Conservation (phyloP, 2,888 invertebrate genomes). For the Conus canariensis region DNA sequence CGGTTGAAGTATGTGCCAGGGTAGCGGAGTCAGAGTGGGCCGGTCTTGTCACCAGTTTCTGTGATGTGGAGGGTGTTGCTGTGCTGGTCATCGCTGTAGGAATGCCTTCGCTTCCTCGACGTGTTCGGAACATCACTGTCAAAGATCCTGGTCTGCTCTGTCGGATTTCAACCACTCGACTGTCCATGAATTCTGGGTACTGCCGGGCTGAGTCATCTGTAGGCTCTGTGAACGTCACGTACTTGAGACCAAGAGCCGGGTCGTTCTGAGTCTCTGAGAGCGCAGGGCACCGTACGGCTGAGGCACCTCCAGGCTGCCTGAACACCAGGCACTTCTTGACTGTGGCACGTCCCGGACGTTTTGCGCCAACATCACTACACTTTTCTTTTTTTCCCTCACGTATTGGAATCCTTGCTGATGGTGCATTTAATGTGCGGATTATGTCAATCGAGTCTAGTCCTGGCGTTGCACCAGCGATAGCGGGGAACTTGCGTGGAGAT, state of each 20-base stretch:
- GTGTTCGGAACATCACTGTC: neutral
- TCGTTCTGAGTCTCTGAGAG: neutral
- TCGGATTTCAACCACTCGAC: constrained; percentile 18
- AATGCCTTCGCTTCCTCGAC: too few species aligned
- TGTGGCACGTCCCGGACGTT: neutral
- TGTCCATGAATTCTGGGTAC: neutral
- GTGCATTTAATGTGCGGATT: neutral
- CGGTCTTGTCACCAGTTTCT: neutral
- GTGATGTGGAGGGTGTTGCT: neutral
- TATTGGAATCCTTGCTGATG: neutral
- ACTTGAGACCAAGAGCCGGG: neutral
- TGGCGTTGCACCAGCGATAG: neutral
- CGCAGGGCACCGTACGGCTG: neutral
- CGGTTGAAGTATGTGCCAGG: neutral
- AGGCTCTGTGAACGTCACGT: neutral
- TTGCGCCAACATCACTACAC: neutral
- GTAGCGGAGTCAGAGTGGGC: too few species aligned
- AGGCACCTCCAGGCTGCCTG: neutral
- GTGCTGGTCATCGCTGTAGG: neutral
- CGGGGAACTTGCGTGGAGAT: neutral
- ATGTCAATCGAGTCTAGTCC: neutral
- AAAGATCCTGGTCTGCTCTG: neutral
- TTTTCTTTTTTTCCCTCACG: neutral
- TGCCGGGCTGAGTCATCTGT: neutral
- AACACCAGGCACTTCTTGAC: neutral